Evolutionary conservation across 2,888 invertebrate genomes (phyloP).

Genomic region (Chrysopilus asiliformis): DNA sequence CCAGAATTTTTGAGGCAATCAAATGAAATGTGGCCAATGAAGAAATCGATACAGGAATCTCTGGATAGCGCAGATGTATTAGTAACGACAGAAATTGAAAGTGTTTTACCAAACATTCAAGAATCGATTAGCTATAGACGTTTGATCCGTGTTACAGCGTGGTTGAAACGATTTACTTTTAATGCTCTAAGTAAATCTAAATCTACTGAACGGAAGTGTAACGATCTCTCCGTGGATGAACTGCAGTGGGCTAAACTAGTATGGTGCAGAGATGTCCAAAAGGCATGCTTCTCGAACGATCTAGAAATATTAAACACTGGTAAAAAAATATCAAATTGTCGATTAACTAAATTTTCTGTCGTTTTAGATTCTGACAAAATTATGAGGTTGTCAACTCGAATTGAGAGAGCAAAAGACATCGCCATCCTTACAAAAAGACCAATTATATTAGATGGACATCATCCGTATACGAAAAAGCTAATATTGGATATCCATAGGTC

Average conservation of each 20-base stretch:
- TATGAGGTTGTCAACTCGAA: background rate
- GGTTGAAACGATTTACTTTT: background rate
- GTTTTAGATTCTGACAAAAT: constrained; percentile 3
- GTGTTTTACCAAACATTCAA: too few species aligned
- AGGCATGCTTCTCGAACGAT: background rate
- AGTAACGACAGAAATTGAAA: too few species aligned
- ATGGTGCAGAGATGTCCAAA: constrained; percentile 5
- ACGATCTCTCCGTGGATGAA: background rate
- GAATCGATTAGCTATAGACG: too few species aligned
- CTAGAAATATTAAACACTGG: constrained; percentile 2
- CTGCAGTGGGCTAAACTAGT: constrained; percentile 1
- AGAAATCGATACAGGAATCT: too few species aligned
- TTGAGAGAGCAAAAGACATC: constrained; percentile 2
- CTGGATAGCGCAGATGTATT: too few species aligned
- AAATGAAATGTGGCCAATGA: too few species aligned
- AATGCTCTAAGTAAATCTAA: too few species aligned
- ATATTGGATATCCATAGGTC: background rate
- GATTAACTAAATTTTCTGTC: constrained; percentile 1
- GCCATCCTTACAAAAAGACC: constrained; percentile 5
- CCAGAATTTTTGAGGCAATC: too few species aligned
- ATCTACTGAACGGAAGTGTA: too few species aligned
- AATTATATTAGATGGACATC: constrained; percentile 5
- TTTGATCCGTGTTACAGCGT: background rate
- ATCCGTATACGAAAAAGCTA: constrained; percentile 4
- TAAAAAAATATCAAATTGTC: background rate